These are phyloP conservation scores for Theonella swinhoei DNA, from an alignment of 37 sponge, comb jelly and placozoan genomes.

Conservation along the genomic window DNA sequence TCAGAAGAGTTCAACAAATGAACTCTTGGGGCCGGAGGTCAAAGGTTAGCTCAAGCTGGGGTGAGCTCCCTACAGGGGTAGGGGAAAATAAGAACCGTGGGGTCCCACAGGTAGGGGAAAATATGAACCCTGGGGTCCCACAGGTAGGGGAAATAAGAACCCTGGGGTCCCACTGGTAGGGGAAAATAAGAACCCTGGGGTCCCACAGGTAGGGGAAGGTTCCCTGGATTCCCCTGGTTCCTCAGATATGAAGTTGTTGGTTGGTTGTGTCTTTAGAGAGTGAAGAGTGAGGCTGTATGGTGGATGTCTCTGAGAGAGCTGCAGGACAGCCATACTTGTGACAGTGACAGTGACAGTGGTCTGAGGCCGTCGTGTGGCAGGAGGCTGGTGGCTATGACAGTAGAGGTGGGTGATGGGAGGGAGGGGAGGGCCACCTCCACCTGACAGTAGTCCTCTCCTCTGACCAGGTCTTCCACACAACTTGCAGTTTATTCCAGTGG, in stretches of 20 bases:
- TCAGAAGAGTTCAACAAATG: background rate
- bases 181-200: too few relatives aligned
- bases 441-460: too few relatives aligned
- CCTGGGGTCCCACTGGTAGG: too few relatives aligned
- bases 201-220: too few relatives aligned
- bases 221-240: too few relatives aligned
- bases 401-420: too few relatives aligned
- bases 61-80: too few relatives aligned
- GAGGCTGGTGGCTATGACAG: background rate
- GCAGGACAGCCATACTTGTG: background rate
- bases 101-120: too few relatives aligned
- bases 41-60: background rate
- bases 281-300: background rate
- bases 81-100: too few relatives aligned
- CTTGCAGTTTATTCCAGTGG: background rate
- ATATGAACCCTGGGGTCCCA: too few relatives aligned
- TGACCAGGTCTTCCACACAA: slow-evolving; percentile 38
- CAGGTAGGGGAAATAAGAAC: too few relatives aligned
- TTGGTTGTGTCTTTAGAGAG: background rate
- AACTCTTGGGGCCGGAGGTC: background rate
- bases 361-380: background rate
- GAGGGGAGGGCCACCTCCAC: too few relatives aligned
- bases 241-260: background rate
- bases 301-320: background rate
- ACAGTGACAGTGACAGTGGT: background rate